phyloP scores from a whole-genome alignment of 2,888 invertebrate species.

The Teleiodes luculella region DNA sequence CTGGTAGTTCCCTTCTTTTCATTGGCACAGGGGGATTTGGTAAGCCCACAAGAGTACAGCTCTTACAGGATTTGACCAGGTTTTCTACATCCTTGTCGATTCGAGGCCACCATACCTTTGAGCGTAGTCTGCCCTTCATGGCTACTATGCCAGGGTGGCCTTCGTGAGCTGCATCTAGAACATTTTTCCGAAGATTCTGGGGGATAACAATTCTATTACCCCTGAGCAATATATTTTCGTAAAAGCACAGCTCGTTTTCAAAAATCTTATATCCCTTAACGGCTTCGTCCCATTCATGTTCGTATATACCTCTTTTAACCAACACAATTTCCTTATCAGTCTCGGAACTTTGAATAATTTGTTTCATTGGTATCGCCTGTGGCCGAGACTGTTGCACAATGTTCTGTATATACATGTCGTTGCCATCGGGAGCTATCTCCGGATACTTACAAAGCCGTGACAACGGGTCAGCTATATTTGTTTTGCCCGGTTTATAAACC shows the following conservation, averaged over 20 bases:
- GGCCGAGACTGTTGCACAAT: constrained; percentile 23
- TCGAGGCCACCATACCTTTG: too few species aligned
- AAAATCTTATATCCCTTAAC: too few species aligned
- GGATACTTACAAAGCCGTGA: constrained; percentile 21
- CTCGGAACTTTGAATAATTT: constrained; percentile 11
- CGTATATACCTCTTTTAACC: constrained; percentile 21
- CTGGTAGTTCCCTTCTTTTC: constrained; percentile 21
- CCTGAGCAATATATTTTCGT: too few species aligned
- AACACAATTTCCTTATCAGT: constrained; percentile 14
- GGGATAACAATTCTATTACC: too few species aligned
- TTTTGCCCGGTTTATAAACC: constrained; percentile 27
- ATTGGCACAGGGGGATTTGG: constrained; percentile 23
- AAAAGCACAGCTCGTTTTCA: too few species aligned
- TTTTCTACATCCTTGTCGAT: too few species aligned
- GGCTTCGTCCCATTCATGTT: constrained; percentile 22
- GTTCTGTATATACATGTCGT: constrained; percentile 14
- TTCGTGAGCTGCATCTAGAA: constrained; percentile 27
- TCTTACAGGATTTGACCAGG: too few species aligned
- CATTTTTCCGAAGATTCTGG: neutral
- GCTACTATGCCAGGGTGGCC: too few species aligned
- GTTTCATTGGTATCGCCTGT: constrained; percentile 16
- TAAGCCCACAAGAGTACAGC: too few species aligned
- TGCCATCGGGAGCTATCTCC: neutral
- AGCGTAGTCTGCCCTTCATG: too few species aligned
- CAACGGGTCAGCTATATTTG: constrained; percentile 35